These are phyloP conservation scores for Sphaerophoria rueppellii DNA, from an alignment of 2,888 invertebrate species.

Conservation along the genomic window DNA sequence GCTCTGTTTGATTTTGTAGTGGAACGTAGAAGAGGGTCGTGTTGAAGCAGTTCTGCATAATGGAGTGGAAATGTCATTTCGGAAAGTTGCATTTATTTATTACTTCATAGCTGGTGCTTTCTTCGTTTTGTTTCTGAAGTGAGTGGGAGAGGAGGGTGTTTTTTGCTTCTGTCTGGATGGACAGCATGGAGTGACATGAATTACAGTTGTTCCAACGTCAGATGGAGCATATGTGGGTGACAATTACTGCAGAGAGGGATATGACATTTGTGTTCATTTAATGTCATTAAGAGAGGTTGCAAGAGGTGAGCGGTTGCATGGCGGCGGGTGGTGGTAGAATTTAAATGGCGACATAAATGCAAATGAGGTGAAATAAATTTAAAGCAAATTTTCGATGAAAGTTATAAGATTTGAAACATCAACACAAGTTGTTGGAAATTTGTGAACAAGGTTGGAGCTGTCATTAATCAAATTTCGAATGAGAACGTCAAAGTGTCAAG, in stretches of 20 bases:
- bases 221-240: conserved; percentile 64
- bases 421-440: background rate
- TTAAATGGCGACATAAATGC: background rate
- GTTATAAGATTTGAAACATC: background rate
- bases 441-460: background rate
- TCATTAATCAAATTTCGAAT: no score
- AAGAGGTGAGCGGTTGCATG: background rate
- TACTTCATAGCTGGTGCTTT: conserved; percentile 40
- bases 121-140: conserved; percentile 7
- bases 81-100: conserved; percentile 73
- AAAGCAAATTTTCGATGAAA: background rate
- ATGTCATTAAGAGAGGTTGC: conserved; percentile 34
- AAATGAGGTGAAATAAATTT: background rate
- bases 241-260: conserved; percentile 59
- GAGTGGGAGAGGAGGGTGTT: conserved; percentile 17
- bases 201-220: conserved; percentile 38
- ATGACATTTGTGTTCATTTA: conserved; percentile 45
- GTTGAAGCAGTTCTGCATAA: conserved; percentile 58
- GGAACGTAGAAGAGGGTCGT: background rate
- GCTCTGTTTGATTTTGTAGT: conserved; percentile 56
- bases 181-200: conserved; percentile 44
- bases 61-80: conserved; percentile 74
- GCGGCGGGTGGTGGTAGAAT: background rate
- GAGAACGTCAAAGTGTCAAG: no score
- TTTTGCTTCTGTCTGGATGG: background rate